Evolutionary conservation across 2,113 vertebrate genomes (phyloP).

Genomic region (Notechis scutatus): DNA sequence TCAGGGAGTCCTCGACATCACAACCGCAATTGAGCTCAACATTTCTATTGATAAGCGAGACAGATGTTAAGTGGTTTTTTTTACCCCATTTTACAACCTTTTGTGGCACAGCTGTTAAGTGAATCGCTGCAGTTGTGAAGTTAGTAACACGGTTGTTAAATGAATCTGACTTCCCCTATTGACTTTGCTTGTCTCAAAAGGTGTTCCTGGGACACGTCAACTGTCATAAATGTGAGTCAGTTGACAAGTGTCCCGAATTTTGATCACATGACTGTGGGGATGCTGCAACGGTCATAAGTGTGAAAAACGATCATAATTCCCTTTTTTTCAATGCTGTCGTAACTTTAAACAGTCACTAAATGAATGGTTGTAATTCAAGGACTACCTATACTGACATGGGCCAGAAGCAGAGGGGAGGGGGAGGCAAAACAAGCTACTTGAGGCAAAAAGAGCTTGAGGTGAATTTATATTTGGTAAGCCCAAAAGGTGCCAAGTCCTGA

Average conservation of each 20-base stretch:
- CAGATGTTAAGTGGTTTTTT: background rate
- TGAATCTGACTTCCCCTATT: background rate
- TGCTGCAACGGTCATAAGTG: background rate
- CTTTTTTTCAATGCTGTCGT: background rate
- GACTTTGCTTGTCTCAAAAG: background rate
- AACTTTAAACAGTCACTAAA: background rate
- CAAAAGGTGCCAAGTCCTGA: background rate
- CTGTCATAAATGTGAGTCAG: background rate
- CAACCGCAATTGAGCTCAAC: background rate
- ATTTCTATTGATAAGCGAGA: background rate
- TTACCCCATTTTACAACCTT: background rate
- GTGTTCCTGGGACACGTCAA: background rate
- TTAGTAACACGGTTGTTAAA: background rate
- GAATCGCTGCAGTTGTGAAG: background rate
- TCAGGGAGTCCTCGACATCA: background rate
- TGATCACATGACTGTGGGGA: background rate
- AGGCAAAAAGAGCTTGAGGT: background rate
- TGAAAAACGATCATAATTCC: background rate
- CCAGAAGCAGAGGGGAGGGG: background rate
- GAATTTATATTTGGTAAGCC: background rate
- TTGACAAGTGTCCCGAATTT: background rate
- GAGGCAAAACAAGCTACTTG: background rate
- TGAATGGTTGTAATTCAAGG: background rate
- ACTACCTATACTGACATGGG: background rate
- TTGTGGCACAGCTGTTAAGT: background rate